These are phyloP conservation scores for Drosophila mauritiana DNA, from an alignment of 1,140 invertebrate genomes.

Conservation along the genomic window DNA sequence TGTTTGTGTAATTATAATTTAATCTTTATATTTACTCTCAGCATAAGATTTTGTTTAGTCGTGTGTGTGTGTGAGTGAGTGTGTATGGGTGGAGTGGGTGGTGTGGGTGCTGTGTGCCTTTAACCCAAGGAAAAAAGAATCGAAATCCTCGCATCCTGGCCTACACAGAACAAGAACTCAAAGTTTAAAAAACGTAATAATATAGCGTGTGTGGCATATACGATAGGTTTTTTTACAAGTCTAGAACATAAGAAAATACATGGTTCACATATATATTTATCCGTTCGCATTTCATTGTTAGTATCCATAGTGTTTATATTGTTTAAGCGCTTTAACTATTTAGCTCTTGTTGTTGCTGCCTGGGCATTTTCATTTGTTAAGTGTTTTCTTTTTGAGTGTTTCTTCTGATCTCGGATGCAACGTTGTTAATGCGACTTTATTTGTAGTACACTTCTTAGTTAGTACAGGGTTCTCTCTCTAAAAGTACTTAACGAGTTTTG, in stretches of 20 bases:
- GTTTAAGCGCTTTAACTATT: constrained; percentile 73
- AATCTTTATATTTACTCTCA: constrained; percentile 74
- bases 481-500: constrained; percentile 82
- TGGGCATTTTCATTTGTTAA: constrained; percentile 11
- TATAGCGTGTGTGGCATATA: constrained; percentile 55
- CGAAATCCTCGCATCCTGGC: constrained; percentile 60
- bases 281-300: constrained; percentile 35
- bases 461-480: constrained; percentile 74
- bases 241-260: constrained; percentile 79
- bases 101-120: constrained; percentile 37
- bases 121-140: constrained; percentile 60
- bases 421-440: constrained; percentile 67
- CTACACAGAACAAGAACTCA: constrained; percentile 64
- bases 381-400: constrained; percentile 7
- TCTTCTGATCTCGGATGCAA: constrained; percentile 40
- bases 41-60: constrained; percentile 80
- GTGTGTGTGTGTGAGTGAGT: constrained; percentile 55
- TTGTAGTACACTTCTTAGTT: constrained; percentile 67
- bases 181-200: constrained; percentile 48
- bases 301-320: constrained; percentile 72
- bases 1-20: constrained; percentile 75
- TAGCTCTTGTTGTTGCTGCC: constrained; percentile 45
- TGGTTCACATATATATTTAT: constrained; percentile 71
- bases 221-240: constrained; percentile 70
- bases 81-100: constrained; percentile 26